Evolutionary conservation across 37 sponge, comb jelly and placozoan species (phyloP).

Genomic region (Aplysina aerophoba): DNA sequence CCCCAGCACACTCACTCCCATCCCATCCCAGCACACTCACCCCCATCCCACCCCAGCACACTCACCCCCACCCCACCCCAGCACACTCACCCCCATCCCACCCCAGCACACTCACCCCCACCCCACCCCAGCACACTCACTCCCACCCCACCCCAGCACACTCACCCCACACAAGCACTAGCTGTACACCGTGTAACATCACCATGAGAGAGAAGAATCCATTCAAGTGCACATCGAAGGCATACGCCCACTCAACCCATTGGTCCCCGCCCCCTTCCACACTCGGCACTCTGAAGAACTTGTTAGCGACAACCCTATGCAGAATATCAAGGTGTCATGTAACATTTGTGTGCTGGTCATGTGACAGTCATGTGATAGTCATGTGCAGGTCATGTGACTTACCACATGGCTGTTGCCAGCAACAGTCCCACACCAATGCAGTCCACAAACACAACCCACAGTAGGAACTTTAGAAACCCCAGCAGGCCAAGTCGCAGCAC

Average conservation of each 20-base stretch:
- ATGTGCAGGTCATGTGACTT: constrained; percentile 28
- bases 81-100: not conserved
- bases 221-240: constrained; percentile 97
- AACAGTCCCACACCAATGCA: constrained; percentile 78
- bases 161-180: constrained; percentile 71
- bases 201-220: constrained; percentile 86
- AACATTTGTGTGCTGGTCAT: not conserved
- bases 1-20: too few species aligned
- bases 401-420: constrained; percentile 87
- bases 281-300: constrained; percentile 3
- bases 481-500: constrained; percentile 57
- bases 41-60: too few species aligned
- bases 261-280: constrained; percentile 16
- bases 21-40: not conserved
- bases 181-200: constrained; percentile 80
- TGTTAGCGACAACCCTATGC: constrained; percentile 57
- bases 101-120: not conserved
- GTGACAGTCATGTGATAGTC: constrained; percentile 2
- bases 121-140: not conserved
- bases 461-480: constrained; percentile 74
- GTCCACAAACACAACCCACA: constrained; percentile 87
- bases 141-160: not conserved
- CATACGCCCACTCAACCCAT: constrained; percentile 92
- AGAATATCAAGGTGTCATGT: not conserved
- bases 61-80: not conserved